Percentiles rank a stretch among this genome's conserved stretches.
phyloP scores from a whole-genome alignment of 2,888 invertebrate species.

The Hipparchia semele region DNA sequence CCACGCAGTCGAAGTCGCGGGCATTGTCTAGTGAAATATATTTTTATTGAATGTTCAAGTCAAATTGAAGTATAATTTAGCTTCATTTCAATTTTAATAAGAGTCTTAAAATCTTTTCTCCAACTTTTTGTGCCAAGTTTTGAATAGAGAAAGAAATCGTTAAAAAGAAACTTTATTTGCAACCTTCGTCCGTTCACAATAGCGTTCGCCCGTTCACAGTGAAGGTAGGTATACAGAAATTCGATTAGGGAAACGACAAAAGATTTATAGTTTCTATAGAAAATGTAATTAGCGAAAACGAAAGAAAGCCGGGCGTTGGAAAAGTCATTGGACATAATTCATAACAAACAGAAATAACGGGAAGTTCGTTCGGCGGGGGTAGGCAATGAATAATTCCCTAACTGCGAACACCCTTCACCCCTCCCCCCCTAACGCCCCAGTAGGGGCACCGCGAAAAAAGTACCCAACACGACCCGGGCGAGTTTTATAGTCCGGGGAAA shows the following conservation, averaged over 20 bases:
- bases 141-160: neutral
- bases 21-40: too few relatives aligned
- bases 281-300: constrained; percentile 79
- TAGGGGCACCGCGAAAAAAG: constrained; percentile 77
- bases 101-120: neutral
- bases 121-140: neutral
- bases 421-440: constrained; percentile 46
- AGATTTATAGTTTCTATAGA: constrained; percentile 75
- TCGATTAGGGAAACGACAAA: constrained; percentile 50
- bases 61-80: too few relatives aligned
- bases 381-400: constrained; percentile 83
- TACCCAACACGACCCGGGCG: constrained; percentile 76
- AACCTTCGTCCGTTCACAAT: constrained; percentile 26
- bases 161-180: constrained; percentile 21
- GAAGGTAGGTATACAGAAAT: constrained; percentile 42
- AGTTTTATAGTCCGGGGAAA: constrained; percentile 81
- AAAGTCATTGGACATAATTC: constrained; percentile 82
- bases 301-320: constrained; percentile 76
- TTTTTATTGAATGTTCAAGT: too few relatives aligned
- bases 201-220: constrained; percentile 28
- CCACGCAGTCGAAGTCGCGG: too few relatives aligned
- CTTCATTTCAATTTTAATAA: too few relatives aligned
- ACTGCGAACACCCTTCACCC: constrained; percentile 76
- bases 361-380: constrained; percentile 80
- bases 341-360: constrained; percentile 83